Evolutionary conservation across 1,140 invertebrate species (phyloP).

Genomic region (Mamestra configurata): DNA sequence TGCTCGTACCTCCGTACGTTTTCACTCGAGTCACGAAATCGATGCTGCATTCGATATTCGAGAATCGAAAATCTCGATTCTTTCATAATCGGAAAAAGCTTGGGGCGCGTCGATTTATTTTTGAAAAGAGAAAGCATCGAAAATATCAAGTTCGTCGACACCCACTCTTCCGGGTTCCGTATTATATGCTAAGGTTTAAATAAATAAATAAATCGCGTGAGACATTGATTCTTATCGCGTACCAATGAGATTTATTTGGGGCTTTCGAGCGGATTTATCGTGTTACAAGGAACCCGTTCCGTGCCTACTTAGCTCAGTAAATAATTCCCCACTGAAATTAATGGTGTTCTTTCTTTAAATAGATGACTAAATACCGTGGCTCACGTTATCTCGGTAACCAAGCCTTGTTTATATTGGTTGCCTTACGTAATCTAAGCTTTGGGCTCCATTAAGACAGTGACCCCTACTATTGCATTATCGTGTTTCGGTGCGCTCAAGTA

Average conservation of each 20-base stretch:
- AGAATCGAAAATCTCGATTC: conserved; percentile 59
- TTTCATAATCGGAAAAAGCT: conserved; percentile 66
- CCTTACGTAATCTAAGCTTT: conserved; percentile 80
- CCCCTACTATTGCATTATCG: conserved; percentile 59
- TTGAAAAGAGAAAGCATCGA: conserved; percentile 74
- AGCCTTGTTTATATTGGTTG: conserved; percentile 76
- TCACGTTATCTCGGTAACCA: conserved; percentile 81
- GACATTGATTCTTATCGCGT: conserved; percentile 86
- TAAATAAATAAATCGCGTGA: conserved; percentile 86
- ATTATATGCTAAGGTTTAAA: conserved; percentile 66
- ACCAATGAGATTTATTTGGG: conserved; percentile 82
- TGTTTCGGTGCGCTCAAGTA: conserved; percentile 23
- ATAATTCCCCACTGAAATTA: conserved; percentile 83
- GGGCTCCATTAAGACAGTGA: conserved; percentile 72
- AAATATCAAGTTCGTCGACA: conserved; percentile 65
- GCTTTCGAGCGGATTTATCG: conserved; percentile 82
- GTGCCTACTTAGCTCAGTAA: conserved; percentile 86
- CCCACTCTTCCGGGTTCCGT: conserved; percentile 71
- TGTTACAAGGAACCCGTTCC: conserved; percentile 83
- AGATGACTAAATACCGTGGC: conserved; percentile 84
- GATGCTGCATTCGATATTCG: conserved; percentile 53
- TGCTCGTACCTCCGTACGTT: conserved; percentile 68
- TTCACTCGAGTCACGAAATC: conserved; percentile 54
- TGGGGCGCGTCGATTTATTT: conserved; percentile 65
- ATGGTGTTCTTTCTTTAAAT: conserved; percentile 86